Conservation (phyloP, 2,113 vertebrate species). For the Callorhinus ursinus region DNA sequence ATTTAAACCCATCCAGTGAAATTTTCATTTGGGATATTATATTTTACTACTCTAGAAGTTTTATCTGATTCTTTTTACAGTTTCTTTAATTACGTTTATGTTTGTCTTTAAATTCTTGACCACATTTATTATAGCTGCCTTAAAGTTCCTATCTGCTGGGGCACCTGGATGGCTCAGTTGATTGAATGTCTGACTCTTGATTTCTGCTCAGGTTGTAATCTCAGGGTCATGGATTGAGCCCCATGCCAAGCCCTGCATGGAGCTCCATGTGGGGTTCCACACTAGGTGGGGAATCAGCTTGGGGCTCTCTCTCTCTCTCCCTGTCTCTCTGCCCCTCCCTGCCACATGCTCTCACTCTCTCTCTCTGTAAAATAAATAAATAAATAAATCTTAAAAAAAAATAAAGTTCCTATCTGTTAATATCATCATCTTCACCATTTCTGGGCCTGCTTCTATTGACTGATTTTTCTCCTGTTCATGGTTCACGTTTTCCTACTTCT, state of each 20-base stretch:
- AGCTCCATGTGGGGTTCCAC: not conserved
- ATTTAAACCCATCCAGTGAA: not conserved
- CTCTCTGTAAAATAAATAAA: not conserved
- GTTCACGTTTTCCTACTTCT: not conserved
- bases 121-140: not conserved
- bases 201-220: not conserved
- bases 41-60: slow-evolving; percentile 5
- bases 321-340: not conserved
- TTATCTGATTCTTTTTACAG: not conserved
- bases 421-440: slow-evolving; percentile 1
- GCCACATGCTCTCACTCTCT: not conserved
- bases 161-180: not conserved
- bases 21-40: not conserved
- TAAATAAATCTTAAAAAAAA: not conserved
- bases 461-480: not conserved
- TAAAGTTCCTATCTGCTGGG: not conserved
- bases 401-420: not conserved
- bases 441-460: not conserved
- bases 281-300: not conserved
- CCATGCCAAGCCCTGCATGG: not conserved
- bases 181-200: not conserved
- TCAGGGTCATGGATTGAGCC: not conserved
- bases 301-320: not conserved
- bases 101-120: slow-evolving; percentile 19
- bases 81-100: slow-evolving; percentile 7